Percentiles rank a stretch among this genome's conserved stretches.
phyloP scores from a whole-genome alignment of 2,888 invertebrate genomes.

The Tubiluchus corallicola region DNA sequence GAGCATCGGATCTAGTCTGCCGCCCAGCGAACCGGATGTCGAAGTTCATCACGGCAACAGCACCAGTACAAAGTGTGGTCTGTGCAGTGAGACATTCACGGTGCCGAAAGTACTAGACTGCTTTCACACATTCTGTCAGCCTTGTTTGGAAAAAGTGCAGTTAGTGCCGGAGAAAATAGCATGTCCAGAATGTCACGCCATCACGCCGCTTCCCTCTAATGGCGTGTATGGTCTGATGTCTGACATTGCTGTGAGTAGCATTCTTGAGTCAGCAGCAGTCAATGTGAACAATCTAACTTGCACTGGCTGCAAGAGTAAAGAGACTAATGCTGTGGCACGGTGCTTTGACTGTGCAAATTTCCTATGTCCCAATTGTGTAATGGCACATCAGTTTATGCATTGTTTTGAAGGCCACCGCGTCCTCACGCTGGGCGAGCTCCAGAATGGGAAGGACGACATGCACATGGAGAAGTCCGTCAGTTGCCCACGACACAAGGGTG shows the following conservation, averaged over 20 bases:
- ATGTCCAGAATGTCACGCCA: slow-evolving; percentile 45
- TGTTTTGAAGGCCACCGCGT: slow-evolving; percentile 94
- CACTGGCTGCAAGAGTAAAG: slow-evolving; percentile 71
- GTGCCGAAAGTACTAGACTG: slow-evolving; percentile 58
- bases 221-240: slow-evolving; percentile 47
- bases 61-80: too few species aligned
- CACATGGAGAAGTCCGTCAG: slow-evolving; percentile 38
- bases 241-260: slow-evolving; percentile 39
- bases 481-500: slow-evolving; percentile 73
- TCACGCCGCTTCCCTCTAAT: slow-evolving; percentile 31
- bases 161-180: slow-evolving; percentile 48
- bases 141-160: slow-evolving; percentile 53
- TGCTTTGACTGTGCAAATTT: slow-evolving; percentile 92
- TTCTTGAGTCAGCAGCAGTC: slow-evolving; percentile 28
- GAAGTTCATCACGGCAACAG: too few species aligned
- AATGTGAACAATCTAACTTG: slow-evolving; percentile 35
- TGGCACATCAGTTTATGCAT: slow-evolving; percentile 98
- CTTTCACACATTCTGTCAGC: slow-evolving; percentile 64
- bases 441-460: slow-evolving; percentile 30
- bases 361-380: slow-evolving; percentile 89
- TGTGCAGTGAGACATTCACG: too few species aligned
- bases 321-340: slow-evolving; percentile 80
- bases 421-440: slow-evolving; percentile 39
- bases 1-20: too few species aligned
- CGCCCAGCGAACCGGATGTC: too few species aligned